Percentiles rank a stretch among this genome's conserved stretches.
Conservation (phyloP, 2,113 vertebrate species). For the Pseudorasbora parva region DNA sequence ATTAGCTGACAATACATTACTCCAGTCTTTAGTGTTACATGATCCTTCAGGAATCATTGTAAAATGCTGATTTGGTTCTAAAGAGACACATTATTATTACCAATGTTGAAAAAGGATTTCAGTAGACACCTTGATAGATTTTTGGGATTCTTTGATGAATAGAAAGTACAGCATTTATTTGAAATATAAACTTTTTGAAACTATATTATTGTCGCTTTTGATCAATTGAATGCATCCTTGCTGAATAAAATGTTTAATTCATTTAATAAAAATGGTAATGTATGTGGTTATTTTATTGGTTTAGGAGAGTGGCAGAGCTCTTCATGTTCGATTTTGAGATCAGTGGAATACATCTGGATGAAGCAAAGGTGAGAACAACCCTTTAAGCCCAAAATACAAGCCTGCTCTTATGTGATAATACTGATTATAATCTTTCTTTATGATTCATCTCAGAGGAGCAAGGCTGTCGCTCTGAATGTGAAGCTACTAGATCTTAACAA, state of each 20-base stretch:
- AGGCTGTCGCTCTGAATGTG: conserved; percentile 87
- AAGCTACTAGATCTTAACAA: conserved; percentile 89
- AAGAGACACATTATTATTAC: background rate
- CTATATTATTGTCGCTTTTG: background rate
- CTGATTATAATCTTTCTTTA: background rate
- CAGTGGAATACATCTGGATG: conserved; percentile 95
- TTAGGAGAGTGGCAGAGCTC: conserved; percentile 91
- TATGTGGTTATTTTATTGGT: conserved; percentile 57
- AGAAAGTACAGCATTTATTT: background rate
- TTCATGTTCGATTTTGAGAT: conserved; percentile 99
- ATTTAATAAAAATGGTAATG: background rate
- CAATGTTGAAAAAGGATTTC: background rate
- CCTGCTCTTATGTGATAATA: background rate
- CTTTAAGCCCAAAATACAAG: background rate
- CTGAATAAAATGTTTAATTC: background rate
- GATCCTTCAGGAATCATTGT: background rate
- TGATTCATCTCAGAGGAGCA: conserved; percentile 78
- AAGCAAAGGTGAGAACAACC: conserved; percentile 78
- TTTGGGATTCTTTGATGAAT: background rate
- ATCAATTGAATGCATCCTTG: background rate
- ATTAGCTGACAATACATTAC: too few relatives aligned
- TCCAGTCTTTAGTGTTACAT: background rate
- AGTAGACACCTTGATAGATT: background rate
- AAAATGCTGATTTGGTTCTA: background rate
- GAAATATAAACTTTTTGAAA: background rate